A percentile compares a stretch with the other conserved stretches of the same genome.
These are phyloP conservation scores for Lithobates pipiens DNA, from an alignment of 2,797 vertebrate genomes.

Conservation along the genomic window DNA sequence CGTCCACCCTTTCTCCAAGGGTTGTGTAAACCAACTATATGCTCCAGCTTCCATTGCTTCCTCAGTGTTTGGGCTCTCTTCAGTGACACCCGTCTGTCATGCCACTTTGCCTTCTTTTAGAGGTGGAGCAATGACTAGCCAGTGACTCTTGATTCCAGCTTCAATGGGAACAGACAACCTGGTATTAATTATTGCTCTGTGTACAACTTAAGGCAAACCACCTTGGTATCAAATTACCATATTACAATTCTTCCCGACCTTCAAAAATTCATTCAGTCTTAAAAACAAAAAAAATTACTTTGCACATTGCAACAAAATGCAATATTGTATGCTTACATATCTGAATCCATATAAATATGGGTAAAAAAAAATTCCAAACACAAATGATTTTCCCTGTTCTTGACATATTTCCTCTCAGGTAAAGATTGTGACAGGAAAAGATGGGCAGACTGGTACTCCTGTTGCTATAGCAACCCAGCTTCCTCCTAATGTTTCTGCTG, in stretches of 20 bases:
- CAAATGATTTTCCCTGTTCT: slow-evolving; percentile 73
- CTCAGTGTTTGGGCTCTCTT: slow-evolving; percentile 73
- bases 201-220: slow-evolving; percentile 9
- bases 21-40: slow-evolving; percentile 67
- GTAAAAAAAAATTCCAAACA: slow-evolving; percentile 63
- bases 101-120: slow-evolving; percentile 71
- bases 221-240: slow-evolving; percentile 26
- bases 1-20: slow-evolving; percentile 53
- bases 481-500: slow-evolving; percentile 95
- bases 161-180: slow-evolving; percentile 25
- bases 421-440: slow-evolving; percentile 96
- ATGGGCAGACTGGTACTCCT: slow-evolving; percentile 94
- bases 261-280: slow-evolving; percentile 59
- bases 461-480: slow-evolving; percentile 98
- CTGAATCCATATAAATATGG: slow-evolving; percentile 58
- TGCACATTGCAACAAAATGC: slow-evolving; percentile 61
- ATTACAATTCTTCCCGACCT: slow-evolving; percentile 61
- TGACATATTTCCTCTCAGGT: slow-evolving; percentile 84
- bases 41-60: slow-evolving; percentile 75
- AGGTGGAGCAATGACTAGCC: slow-evolving; percentile 48
- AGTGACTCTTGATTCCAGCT: slow-evolving; percentile 15
- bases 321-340: slow-evolving; percentile 69
- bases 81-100: slow-evolving; percentile 73
- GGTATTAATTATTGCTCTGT: slow-evolving; percentile 25
- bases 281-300: background rate